Base-by-base conservation (phyloP, 2,888 invertebrate species). In the Tetragonula carbonaria region DNA sequence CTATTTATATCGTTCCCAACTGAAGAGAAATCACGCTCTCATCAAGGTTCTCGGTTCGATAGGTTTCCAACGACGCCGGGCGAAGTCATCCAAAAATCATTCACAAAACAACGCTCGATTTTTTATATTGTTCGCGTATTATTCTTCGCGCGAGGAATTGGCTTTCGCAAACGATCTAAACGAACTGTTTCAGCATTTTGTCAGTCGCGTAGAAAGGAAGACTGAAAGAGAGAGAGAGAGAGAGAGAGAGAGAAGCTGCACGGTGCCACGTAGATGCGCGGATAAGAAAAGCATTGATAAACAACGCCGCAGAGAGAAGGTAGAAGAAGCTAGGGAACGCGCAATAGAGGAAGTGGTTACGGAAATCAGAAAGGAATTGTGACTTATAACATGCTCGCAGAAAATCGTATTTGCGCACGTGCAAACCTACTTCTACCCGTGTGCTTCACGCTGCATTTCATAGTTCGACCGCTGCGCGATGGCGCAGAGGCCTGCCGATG, bases 1-100 rank as follows among this genome's bases (percentile, higher is more conserved):
- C 93, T 92, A 93, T 92, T 93, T 93, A 92, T 92, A 92, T 90
- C 87, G 79, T 73, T 79, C 75, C 84, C 72, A 78, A 74, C 74
- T 66, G 70, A n/a, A 59, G 82, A 78, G 90, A 81, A 84, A 73
- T 85, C 81, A 86, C 86, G 87, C 81, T 86, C 82, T 91, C 86
- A 87, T 91, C 91, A 90, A 90, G 90, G 89, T 90, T 91, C 86
- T 85, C 8, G 84, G 82, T 85, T 85, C 83, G 71, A 76, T 74
- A 62, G 74, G 71, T 59, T 79, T 63, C 70, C 55, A 72, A 59
- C 33, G 79, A 50, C 57, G 78, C 55, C 21, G 28, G 71, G 55
- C 23, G 51, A 63, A 59, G 45, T 67, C 71, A 2, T 57, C 57
- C 57, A 23, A 13, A 2, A n/a, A 13, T 59, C 57, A n/a, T 14